Base-by-base conservation (phyloP, 2,797 vertebrate species). In the Pseudochaenichthys georgianus region DNA sequence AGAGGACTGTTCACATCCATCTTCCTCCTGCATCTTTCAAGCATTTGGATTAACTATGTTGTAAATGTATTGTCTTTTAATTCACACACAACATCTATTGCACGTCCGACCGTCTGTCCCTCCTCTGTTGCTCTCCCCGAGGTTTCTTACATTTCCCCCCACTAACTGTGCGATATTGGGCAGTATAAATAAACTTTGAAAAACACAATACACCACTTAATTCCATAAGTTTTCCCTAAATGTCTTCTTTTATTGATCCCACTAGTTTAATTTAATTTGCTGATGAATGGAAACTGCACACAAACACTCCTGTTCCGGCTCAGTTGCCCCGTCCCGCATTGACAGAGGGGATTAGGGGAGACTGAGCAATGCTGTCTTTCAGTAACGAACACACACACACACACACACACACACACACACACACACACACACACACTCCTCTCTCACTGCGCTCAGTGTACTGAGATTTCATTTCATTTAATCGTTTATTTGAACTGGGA, bases 341-440 rank as follows among this genome's bases (percentile, higher is more conserved):
- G 52, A 65, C 68, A 78, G 74, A 52, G 47, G 61, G 77, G 80
- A 86, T 84, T 80, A 81, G 43, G 67, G 38, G 60, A 68, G 42
- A 28, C 34, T 70, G 59, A 75, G 80, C 61, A 64, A 58, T 66
- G 71, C 67, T 70, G 69, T 58, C 72, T 78, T 70, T 80, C 47
- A 68, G 69, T 66, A 73, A 77, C 13, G 12, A 55, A 42, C 58
- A n/a, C 71, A 59, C n/a, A n/a, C n/a, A n/a, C n/a, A n/a, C n/a
- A n/a, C n/a, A n/a, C 63, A 57, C 57, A 48, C 77, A 73, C 41
- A 64, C 41, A 64, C 63, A 54, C 76, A 68, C 46, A 43, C 65
- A 70, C 61, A 46, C 77, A 73, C 61, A 69, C 57, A 42, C 63
- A 59, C 42, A 60, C 48, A 63, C 60, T 62, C 11, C 19, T 61